Percentiles rank a stretch among this genome's conserved stretches.
These are phyloP conservation scores for Notolabrus celidotus DNA, from an alignment of 2,797 vertebrate species.

Conservation along the genomic window DNA sequence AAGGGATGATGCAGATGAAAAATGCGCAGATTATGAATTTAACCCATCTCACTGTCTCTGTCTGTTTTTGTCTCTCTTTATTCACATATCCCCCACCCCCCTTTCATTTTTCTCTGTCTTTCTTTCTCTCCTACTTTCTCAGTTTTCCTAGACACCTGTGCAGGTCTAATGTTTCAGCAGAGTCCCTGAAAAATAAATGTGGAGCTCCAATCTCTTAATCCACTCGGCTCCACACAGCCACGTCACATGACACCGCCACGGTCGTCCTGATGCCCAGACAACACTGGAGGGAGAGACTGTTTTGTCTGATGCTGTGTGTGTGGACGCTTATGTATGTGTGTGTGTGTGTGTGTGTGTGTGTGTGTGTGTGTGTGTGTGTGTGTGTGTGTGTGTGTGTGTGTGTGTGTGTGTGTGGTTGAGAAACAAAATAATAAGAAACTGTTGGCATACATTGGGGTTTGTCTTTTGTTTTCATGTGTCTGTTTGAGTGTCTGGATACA, in stretches of 20 bases:
- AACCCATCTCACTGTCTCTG: conserved; percentile 17
- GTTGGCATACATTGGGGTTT: not conserved
- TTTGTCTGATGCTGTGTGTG: conserved; percentile 45
- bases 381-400: conserved; percentile 20
- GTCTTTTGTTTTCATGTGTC: not conserved
- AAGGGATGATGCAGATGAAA: conserved; percentile 14
- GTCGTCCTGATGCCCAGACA: conserved; percentile 91
- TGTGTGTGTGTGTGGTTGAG: conserved; percentile 21
- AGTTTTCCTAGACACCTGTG: conserved; percentile 96
- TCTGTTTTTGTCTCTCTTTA: conserved; percentile 37
- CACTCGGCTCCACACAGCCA: conserved; percentile 96
- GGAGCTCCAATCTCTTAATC: conserved; percentile 99
- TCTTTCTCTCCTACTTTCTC: conserved; percentile 61
- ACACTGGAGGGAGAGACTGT: conserved; percentile 80
- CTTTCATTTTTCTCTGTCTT: conserved; percentile 46
- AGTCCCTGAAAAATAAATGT: conserved; percentile 98
- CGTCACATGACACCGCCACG: conserved; percentile 95
- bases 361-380: conserved; percentile 28
- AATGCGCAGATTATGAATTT: conserved; percentile 2
- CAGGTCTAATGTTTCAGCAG: conserved; percentile 94
- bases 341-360: conserved; percentile 10
- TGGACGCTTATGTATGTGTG: conserved; percentile 27
- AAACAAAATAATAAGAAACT: conserved; percentile 37
- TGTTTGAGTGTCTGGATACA: conserved; percentile 13
- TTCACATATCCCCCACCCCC: conserved; percentile 18